A percentile compares a stretch with the other conserved stretches of the same genome.
phyloP scores from a whole-genome alignment of 2,113 vertebrate species.

The Salvelinus namaycush region DNA sequence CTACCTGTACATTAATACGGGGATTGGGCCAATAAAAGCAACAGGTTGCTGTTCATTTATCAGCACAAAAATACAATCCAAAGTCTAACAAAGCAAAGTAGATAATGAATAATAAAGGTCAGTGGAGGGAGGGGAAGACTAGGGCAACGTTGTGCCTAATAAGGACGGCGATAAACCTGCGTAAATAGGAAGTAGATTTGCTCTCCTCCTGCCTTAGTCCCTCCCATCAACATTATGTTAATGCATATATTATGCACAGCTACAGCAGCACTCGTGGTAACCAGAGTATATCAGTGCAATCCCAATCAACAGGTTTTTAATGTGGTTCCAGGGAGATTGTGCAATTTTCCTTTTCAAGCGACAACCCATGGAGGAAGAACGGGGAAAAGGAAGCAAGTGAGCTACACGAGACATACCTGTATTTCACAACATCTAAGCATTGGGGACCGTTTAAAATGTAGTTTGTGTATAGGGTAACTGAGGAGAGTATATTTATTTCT shows the following conservation, averaged over 20 bases:
- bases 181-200: conserved; percentile 14
- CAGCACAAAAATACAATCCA: conserved; percentile 28
- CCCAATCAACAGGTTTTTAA: neutral
- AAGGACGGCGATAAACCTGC: neutral
- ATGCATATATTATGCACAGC: neutral
- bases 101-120: conserved; percentile 32
- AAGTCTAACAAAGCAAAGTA: conserved; percentile 10
- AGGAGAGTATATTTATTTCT: conserved; percentile 36
- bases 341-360: neutral
- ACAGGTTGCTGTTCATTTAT: conserved; percentile 21
- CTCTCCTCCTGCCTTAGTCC: neutral
- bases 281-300: neutral
- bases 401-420: neutral
- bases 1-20: neutral
- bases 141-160: conserved; percentile 12
- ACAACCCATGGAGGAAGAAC: neutral
- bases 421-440: neutral
- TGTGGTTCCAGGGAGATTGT: neutral
- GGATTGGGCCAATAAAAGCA: conserved; percentile 21
- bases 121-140: neutral
- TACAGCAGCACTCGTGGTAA: neutral
- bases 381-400: neutral
- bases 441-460: conserved; percentile 23
- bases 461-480: conserved; percentile 19
- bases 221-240: neutral